Conservation (phyloP, 2,888 invertebrate species). For the Agrochola lota region DNA sequence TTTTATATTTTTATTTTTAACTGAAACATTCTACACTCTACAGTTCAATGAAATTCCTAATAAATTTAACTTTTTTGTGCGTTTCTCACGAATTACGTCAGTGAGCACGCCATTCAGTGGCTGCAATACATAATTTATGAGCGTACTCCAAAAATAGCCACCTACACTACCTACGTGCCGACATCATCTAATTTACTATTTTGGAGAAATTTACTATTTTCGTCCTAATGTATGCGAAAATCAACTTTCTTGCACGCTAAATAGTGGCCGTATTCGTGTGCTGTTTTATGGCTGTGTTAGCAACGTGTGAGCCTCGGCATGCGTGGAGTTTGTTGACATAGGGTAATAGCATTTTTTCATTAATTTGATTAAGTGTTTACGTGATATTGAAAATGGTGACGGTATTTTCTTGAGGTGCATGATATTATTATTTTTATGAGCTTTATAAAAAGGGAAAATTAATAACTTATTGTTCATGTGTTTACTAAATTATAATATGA, state of each 20-base stretch:
- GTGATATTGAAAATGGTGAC: conserved; percentile 7
- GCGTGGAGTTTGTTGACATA: conserved; percentile 30
- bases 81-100: conserved; percentile 49
- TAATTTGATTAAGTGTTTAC: conserved; percentile 49
- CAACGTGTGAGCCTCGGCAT: neutral
- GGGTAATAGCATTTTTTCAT: conserved; percentile 45
- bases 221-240: conserved; percentile 22
- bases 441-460: neutral
- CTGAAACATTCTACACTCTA: conserved; percentile 6
- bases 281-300: neutral
- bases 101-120: conserved; percentile 14
- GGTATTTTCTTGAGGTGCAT: conserved; percentile 3
- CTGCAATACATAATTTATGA: conserved; percentile 61
- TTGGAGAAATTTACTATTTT: conserved; percentile 46
- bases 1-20: conserved; percentile 17
- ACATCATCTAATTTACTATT: conserved; percentile 53
- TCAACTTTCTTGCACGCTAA: neutral
- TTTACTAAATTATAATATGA: neutral
- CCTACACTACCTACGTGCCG: conserved; percentile 4
- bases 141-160: conserved; percentile 58
- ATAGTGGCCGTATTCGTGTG: conserved; percentile 34
- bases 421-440: conserved; percentile 14
- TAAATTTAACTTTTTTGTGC: conserved; percentile 14
- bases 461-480: neutral
- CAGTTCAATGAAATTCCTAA: conserved; percentile 43